Evolutionary conservation across 2,113 vertebrate species (phyloP), one percentile per base, ranked within the genome.

Genomic region (Dasyurus viverrinus): DNA sequence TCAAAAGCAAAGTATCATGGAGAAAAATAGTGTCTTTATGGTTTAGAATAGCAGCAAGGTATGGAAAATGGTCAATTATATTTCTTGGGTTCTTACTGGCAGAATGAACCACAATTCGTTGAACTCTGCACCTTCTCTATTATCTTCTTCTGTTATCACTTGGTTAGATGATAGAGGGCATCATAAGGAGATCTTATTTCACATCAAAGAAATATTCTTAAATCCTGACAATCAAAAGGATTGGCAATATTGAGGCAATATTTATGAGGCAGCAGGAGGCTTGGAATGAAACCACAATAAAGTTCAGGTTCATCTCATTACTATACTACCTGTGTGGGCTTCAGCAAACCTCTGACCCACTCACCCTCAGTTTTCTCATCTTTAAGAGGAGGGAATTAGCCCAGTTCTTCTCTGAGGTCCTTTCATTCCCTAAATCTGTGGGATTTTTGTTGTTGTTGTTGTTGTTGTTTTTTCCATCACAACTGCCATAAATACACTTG

Each of bases 1-100:
- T 54, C 76, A 96, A 97, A n/a, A 95, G 1, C 0, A 95, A 95
- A 93, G 22, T 30, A n/a, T 94, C 48, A 11, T 53, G 3, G 92
- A 91, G 25, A 46, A 94, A 91, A n/a, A 84, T 84, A 84, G 8
- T 84, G 36, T 19, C n/a, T 84, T 84, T 7, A 22, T 84, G n/a
- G 19, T 84, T 84, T 84, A 84, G 6, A 42, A 84, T 1, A 84
- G n/a, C 68, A 84, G 48, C 76, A 90, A 30, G 24, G 2, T 1
- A 53, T 25, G 53, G 55, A 16, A 6, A 53, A 57, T 91, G 1
- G 52, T 84, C n/a, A 92, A 30, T 84, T 94, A 89, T 91, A 57
- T 53, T 54, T 93, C 90, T 90, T 36, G 93, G 14, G 42, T 46
- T 93, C 76, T 95, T 94, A 11, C 52, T 90, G 91, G 89, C 54